Evolutionary conservation across 2,797 vertebrate species (phyloP).

Genomic region (Enteromius argenteus): DNA sequence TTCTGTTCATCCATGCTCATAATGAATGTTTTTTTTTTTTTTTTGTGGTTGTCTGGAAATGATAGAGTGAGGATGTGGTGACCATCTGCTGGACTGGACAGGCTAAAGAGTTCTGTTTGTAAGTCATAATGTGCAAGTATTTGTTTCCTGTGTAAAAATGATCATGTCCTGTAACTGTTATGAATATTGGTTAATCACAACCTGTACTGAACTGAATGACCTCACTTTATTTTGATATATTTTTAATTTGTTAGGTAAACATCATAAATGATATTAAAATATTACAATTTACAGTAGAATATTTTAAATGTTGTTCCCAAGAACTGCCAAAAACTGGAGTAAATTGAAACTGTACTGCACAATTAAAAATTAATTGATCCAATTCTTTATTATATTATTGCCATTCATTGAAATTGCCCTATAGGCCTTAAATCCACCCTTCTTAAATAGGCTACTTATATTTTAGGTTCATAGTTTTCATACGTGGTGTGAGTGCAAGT

Average conservation of each 20-base stretch:
- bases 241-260: not conserved
- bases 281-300: not conserved
- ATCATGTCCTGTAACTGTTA: not conserved
- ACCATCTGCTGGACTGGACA: not conserved
- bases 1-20: too few species aligned
- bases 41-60: not conserved
- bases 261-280: too few species aligned
- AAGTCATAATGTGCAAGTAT: not conserved
- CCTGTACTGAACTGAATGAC: not conserved
- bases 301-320: not conserved
- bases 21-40: not conserved
- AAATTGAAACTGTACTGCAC: not conserved
- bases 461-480: not conserved
- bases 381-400: not conserved
- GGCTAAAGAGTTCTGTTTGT: not conserved
- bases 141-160: not conserved
- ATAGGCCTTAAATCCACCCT: not conserved
- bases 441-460: not conserved
- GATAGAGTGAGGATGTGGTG: not conserved
- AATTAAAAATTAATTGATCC: not conserved
- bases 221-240: not conserved
- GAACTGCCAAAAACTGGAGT: not conserved
- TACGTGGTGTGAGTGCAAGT: not conserved
- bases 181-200: not conserved
- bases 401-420: not conserved